Conservation (phyloP, 2,888 invertebrate genomes). For the Dasysyrphus tricinctus region DNA sequence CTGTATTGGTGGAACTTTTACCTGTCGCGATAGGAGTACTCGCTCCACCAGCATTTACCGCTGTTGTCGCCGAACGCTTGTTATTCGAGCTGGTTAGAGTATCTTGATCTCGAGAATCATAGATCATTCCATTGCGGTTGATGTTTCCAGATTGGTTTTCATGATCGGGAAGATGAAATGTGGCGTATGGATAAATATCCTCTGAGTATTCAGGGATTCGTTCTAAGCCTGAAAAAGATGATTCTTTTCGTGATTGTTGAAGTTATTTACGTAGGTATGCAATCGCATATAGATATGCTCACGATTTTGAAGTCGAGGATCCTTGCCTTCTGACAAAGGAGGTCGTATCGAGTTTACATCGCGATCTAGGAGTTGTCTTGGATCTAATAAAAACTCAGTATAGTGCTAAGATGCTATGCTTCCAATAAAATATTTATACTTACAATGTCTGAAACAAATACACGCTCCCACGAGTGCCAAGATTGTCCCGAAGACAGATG, state of each 20-base stretch:
- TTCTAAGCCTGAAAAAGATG: slow-evolving; percentile 83
- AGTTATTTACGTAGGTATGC: slow-evolving; percentile 76
- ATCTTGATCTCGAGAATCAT: slow-evolving; percentile 79
- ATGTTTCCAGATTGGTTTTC: slow-evolving; percentile 85
- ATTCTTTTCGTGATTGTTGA: slow-evolving; percentile 82
- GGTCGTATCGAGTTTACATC: slow-evolving; percentile 79
- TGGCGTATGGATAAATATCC: slow-evolving; percentile 87
- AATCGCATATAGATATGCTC: slow-evolving; percentile 82
- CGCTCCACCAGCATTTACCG: slow-evolving; percentile 68
- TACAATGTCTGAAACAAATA: slow-evolving; percentile 85
- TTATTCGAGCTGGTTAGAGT: slow-evolving; percentile 79
- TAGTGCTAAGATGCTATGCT: not conserved
- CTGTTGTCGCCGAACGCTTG: slow-evolving; percentile 77
- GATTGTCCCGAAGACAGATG: slow-evolving; percentile 84
- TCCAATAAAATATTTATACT: slow-evolving; percentile 77
- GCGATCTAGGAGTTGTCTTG: slow-evolving; percentile 79
- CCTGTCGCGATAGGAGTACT: slow-evolving; percentile 76
- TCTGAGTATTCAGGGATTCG: slow-evolving; percentile 86
- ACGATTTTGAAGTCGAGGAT: slow-evolving; percentile 82
- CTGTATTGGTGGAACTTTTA: slow-evolving; percentile 77
- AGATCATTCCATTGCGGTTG: slow-evolving; percentile 81
- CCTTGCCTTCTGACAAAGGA: slow-evolving; percentile 78
- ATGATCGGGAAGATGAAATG: slow-evolving; percentile 86
- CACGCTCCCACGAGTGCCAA: slow-evolving; percentile 85
- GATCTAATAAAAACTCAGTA: slow-evolving; percentile 77